Evolutionary conservation across 2,113 vertebrate species (phyloP).

Genomic region (Pelecanoides urinatrix): DNA sequence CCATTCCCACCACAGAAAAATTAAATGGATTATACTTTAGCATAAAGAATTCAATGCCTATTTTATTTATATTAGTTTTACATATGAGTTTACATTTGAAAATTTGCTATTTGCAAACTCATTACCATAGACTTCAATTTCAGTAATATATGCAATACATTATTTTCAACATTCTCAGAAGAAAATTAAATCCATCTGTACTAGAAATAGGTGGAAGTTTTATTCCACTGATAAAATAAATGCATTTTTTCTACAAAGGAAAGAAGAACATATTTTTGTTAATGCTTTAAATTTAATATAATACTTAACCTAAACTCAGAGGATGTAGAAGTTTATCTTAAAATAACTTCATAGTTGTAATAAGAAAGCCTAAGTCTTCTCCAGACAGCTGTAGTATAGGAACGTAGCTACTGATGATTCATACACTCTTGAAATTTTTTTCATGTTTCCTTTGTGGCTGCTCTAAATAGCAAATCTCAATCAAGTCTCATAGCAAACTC

Average conservation of each 20-base stretch:
- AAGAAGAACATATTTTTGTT: neutral
- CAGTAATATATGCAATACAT: neutral
- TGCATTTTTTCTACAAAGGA: neutral
- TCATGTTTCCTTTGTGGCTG: slow-evolving; percentile 21
- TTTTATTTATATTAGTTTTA: neutral
- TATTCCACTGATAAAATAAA: neutral
- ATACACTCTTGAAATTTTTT: neutral
- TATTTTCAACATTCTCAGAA: neutral
- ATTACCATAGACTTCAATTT: neutral
- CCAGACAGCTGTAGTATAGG: neutral
- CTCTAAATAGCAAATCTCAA: slow-evolving; percentile 2
- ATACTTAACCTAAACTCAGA: neutral
- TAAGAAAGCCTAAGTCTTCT: neutral
- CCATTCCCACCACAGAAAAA: neutral
- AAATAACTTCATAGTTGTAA: neutral
- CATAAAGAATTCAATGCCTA: neutral
- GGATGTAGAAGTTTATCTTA: slow-evolving; percentile 4
- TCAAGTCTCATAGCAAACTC: neutral
- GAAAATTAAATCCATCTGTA: neutral
- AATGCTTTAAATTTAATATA: neutral
- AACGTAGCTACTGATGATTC: slow-evolving; percentile 18
- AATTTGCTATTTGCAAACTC: neutral
- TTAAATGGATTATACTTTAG: neutral
- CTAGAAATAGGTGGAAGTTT: neutral
- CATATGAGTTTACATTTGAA: neutral